Conservation (phyloP, 2,888 invertebrate genomes). For the Melieria omissa region DNA sequence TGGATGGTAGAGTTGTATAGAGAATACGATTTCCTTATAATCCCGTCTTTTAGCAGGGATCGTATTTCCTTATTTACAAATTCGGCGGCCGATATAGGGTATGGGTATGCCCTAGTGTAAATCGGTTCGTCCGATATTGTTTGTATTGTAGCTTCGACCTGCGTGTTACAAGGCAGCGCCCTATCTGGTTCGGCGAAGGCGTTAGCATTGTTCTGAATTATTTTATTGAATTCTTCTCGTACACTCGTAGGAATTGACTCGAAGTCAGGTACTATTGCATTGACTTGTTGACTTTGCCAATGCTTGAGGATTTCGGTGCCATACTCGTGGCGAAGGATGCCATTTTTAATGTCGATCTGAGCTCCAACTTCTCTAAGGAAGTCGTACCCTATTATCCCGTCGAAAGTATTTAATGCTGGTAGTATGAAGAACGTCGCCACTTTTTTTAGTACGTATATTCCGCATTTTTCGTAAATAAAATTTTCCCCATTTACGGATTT, state of each 20-base stretch:
- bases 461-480: conserved; percentile 15
- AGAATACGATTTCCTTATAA: conserved; percentile 22
- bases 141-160: conserved; percentile 5
- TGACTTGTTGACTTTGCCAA: neutral
- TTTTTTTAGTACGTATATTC: conserved; percentile 18
- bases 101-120: conserved; percentile 8
- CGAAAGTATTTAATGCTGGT: neutral
- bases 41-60: conserved; percentile 1
- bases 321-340: neutral
- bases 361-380: conserved; percentile 25
- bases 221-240: neutral
- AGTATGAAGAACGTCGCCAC: conserved; percentile 25
- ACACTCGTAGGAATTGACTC: neutral
- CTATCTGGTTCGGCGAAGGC: conserved; percentile 9
- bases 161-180: conserved; percentile 3
- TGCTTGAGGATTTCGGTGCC: neutral
- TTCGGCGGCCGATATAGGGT: conserved; percentile 8
- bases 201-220: neutral
- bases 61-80: conserved; percentile 12
- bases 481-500: conserved; percentile 32
- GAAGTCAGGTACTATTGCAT: neutral
- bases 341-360: conserved; percentile 29
- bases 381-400: conserved; percentile 29
- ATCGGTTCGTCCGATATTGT: conserved; percentile 2
- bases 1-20: too few species aligned